phyloP scores from a whole-genome alignment of 2,113 vertebrate species.

The Bostrychus sinensis region DNA sequence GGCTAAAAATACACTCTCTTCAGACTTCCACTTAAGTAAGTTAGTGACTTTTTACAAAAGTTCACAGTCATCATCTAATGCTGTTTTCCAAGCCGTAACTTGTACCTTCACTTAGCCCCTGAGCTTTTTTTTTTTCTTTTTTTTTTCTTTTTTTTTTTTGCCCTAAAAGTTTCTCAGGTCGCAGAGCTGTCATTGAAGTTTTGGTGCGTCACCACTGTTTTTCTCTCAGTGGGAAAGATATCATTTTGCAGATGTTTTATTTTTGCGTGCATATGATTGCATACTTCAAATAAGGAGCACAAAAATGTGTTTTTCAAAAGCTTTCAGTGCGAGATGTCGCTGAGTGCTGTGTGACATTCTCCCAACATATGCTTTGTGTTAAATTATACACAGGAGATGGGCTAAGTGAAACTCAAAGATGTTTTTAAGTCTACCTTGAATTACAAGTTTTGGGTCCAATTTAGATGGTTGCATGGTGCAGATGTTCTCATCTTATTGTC shows the following conservation, averaged over 20 bases:
- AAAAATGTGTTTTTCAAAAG: constrained; percentile 1
- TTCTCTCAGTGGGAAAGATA: neutral
- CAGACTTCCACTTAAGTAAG: too few relatives aligned
- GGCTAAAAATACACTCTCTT: too few relatives aligned
- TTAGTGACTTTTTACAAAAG: too few relatives aligned
- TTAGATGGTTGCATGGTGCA: neutral
- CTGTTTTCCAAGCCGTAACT: too few relatives aligned
- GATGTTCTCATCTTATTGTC: neutral
- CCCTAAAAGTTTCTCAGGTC: neutral
- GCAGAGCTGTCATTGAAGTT: neutral
- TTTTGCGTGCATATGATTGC: neutral
- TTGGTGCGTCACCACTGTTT: neutral
- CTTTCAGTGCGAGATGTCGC: neutral
- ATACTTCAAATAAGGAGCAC: neutral
- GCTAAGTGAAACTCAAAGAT: neutral
- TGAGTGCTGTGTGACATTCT: neutral
- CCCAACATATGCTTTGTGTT: constrained; percentile 1
- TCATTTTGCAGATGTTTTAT: constrained; percentile 10
- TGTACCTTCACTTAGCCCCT: too few relatives aligned
- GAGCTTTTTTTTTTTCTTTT: too few relatives aligned
- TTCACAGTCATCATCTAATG: too few relatives aligned
- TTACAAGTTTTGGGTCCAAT: neutral
- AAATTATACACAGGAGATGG: constrained; percentile 1
- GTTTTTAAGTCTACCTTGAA: neutral
- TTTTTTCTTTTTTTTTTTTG: too few relatives aligned